A percentile compares a stretch with the other conserved stretches of the same genome.
These are phyloP conservation scores for Octomys mimax DNA, from an alignment of 2,797 vertebrate genomes.

Conservation along the genomic window DNA sequence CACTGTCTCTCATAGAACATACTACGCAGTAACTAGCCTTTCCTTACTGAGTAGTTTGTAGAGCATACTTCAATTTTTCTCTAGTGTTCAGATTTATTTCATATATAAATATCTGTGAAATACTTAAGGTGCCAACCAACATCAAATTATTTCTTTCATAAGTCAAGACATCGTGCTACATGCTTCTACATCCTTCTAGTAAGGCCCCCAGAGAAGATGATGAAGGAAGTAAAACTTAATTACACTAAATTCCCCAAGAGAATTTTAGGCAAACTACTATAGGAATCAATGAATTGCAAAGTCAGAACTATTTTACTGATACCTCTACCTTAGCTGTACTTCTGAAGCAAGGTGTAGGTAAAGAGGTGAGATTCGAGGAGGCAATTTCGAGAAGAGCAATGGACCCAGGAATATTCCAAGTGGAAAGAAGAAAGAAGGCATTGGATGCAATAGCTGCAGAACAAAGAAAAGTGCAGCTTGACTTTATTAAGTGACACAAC, in stretches of 20 bases:
- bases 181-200: background rate
- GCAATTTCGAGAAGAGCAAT: slow-evolving; percentile 8
- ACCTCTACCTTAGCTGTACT: background rate
- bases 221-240: slow-evolving; percentile 6
- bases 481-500: background rate
- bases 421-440: slow-evolving; percentile 26
- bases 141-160: slow-evolving; percentile 28
- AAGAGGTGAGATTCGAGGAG: background rate
- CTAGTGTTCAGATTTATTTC: background rate
- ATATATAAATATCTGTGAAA: background rate
- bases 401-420: background rate
- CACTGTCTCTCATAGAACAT: background rate
- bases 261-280: background rate
- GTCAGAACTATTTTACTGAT: background rate
- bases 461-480: background rate
- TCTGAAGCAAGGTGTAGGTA: background rate
- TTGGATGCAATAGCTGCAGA: background rate
- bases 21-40: background rate
- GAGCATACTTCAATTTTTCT: background rate
- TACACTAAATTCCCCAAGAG: background rate
- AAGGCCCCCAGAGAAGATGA: background rate
- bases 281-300: background rate
- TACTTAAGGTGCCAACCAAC: slow-evolving; percentile 9
- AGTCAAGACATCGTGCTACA: background rate
- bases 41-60: background rate